A percentile compares a stretch with the other conserved stretches of the same genome.
phyloP scores from a whole-genome alignment of 2,113 vertebrate species.

The Anser brachyrhynchus region DNA sequence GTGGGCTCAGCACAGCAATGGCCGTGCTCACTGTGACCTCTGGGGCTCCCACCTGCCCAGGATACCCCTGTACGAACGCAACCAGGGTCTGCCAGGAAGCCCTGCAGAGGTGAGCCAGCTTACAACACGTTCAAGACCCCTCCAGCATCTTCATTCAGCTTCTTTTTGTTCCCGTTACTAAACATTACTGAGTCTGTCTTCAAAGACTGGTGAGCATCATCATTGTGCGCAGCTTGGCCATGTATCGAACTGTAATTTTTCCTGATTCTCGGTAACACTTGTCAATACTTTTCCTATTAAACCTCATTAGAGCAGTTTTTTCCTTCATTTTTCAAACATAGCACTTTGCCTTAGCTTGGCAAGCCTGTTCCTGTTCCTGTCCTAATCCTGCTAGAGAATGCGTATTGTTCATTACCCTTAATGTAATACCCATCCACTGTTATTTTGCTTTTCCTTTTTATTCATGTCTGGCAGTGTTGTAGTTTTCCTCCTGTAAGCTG shows the following conservation, averaged over 20 bases:
- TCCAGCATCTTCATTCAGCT: background rate
- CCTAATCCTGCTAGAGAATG: constrained; percentile 24
- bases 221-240: background rate
- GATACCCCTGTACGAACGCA: background rate
- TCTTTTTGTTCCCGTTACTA: background rate
- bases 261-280: background rate
- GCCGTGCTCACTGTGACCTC: background rate
- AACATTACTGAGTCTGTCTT: background rate
- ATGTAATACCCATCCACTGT: background rate
- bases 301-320: background rate
- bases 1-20: background rate
- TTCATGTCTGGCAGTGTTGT: background rate
- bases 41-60: background rate
- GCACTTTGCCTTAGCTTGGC: constrained; percentile 16
- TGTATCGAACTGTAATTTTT: background rate
- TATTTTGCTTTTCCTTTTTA: background rate
- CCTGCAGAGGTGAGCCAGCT: background rate
- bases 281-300: background rate
- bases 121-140: background rate
- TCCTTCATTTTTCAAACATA: constrained; percentile 1
- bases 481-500: background rate
- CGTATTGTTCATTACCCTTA: constrained; percentile 13
- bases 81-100: background rate
- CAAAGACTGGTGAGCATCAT: background rate
- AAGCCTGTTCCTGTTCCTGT: constrained; percentile 21